A percentile compares a stretch with the other conserved stretches of the same genome.
These are phyloP conservation scores for Lithophane socia DNA, from an alignment of 2,888 invertebrate species.

Conservation along the genomic window DNA sequence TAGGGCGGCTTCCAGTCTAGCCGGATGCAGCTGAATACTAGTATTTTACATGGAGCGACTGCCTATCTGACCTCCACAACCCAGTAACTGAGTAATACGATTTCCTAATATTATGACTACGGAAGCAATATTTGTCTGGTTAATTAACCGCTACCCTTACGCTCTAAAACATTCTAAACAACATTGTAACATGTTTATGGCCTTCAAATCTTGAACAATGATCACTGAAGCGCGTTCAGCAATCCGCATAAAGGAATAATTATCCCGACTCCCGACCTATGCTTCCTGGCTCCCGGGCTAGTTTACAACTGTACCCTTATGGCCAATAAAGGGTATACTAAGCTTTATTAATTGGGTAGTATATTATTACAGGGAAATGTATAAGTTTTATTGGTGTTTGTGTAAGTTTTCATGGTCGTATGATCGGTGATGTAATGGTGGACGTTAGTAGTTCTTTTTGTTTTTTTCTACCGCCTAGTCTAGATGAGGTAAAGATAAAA, in stretches of 20 bases:
- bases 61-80: no score
- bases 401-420: slow-evolving; percentile 3
- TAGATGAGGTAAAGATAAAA: neutral
- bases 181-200: slow-evolving; percentile 16
- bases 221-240: slow-evolving; percentile 29
- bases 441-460: neutral
- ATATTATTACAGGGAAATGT: slow-evolving; percentile 26
- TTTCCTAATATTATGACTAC: neutral
- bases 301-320: slow-evolving; percentile 55
- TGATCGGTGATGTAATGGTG: neutral
- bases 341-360: slow-evolving; percentile 51
- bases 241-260: slow-evolving; percentile 53
- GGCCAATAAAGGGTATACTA: slow-evolving; percentile 47
- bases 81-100: no score
- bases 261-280: slow-evolving; percentile 45
- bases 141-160: slow-evolving; percentile 31
- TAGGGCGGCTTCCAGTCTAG: no score
- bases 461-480: neutral
- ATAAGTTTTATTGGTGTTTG: slow-evolving; percentile 17
- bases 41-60: no score
- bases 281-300: slow-evolving; percentile 34
- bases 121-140: slow-evolving; percentile 20
- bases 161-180: slow-evolving; percentile 19
- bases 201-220: slow-evolving; percentile 32
- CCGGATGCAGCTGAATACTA: no score